Evolutionary conservation across 1,140 invertebrate species (phyloP).

Genomic region (Tetramorium simillimum): DNA sequence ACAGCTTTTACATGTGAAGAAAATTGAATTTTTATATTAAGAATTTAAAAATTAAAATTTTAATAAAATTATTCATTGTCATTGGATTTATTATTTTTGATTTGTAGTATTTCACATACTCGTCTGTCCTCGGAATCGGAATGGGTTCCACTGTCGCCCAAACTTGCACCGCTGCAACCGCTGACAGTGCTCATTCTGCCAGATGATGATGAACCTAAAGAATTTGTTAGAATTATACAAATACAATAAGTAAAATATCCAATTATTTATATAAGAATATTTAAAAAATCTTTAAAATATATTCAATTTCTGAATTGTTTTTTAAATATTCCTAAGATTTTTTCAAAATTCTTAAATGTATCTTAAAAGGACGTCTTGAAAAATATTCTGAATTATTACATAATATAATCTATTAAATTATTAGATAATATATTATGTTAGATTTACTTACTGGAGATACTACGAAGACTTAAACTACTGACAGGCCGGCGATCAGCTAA

Average conservation of each 20-base stretch:
- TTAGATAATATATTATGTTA: neutral
- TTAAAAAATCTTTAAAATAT: neutral
- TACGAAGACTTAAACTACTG: slow-evolving; percentile 90
- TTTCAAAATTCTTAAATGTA: neutral
- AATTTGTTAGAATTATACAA: slow-evolving; percentile 19
- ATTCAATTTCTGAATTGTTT: neutral
- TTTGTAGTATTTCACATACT: slow-evolving; percentile 77
- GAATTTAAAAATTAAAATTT: neutral
- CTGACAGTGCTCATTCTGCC: slow-evolving; percentile 92
- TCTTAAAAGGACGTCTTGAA: neutral
- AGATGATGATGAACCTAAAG: slow-evolving; percentile 90
- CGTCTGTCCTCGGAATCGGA: slow-evolving; percentile 93
- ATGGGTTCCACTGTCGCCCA: slow-evolving; percentile 93
- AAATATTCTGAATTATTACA: neutral
- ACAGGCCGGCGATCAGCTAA: slow-evolving; percentile 87
- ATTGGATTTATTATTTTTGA: neutral
- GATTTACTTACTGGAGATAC: slow-evolving; percentile 87
- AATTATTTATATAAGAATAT: slow-evolving; percentile 2
- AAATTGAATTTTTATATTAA: neutral
- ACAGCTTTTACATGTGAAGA: neutral
- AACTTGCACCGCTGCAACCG: slow-evolving; percentile 90
- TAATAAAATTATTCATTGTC: too few species aligned
- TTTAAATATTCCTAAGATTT: neutral
- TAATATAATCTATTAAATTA: neutral
- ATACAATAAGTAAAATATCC: neutral